Evolutionary conservation across 2,888 invertebrate genomes (phyloP).

Genomic region (Polymixis flavicincta): DNA sequence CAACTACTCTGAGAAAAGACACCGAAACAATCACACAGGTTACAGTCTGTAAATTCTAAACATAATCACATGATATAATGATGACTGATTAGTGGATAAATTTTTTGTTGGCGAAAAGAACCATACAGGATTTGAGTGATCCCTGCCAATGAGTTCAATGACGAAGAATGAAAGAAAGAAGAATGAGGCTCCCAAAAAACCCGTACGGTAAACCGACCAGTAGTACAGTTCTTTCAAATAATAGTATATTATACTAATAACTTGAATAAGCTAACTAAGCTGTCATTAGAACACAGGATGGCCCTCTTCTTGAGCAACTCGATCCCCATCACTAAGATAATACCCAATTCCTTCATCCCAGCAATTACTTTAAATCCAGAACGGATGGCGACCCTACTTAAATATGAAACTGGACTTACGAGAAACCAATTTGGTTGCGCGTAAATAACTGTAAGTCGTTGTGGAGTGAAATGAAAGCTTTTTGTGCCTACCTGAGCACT

Average conservation of each 20-base stretch:
- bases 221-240: not conserved
- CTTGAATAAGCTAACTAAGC: not conserved
- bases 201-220: no score
- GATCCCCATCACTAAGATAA: not conserved
- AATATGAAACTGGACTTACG: constrained; percentile 64
- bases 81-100: not conserved
- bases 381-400: constrained; percentile 52
- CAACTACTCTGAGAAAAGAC: not conserved
- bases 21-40: not conserved
- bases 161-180: not conserved
- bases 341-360: not conserved
- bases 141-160: not conserved
- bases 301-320: not conserved
- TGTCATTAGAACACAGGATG: not conserved
- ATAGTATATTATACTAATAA: not conserved
- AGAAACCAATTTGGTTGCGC: constrained; percentile 65
- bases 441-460: constrained; percentile 65
- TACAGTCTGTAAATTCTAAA: not conserved
- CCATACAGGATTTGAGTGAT: not conserved
- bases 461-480: constrained; percentile 61
- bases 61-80: not conserved
- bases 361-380: constrained; percentile 20
- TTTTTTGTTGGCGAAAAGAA: not conserved
- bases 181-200: not conserved
- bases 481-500: constrained; percentile 66